Conservation (phyloP, 2,888 invertebrate species). For the Pyrocoelia pectoralis region DNA sequence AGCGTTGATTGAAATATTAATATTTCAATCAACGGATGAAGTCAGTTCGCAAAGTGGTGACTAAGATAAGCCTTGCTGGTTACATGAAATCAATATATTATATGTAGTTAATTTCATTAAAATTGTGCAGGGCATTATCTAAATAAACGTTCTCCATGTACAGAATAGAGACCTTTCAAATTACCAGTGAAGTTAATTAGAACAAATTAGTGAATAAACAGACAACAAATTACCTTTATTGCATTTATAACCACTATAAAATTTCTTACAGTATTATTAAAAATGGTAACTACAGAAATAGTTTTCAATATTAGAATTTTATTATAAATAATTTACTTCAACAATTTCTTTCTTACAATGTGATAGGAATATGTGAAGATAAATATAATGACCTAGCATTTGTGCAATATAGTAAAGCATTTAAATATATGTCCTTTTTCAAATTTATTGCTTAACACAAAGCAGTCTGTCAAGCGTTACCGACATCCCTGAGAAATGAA, state of each 20-base stretch:
- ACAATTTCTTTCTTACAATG: conserved; percentile 2
- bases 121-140: no score
- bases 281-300: conserved; percentile 35
- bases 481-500: conserved; percentile 24
- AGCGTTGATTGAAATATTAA: no score
- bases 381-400: neutral
- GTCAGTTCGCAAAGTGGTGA: no score
- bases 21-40: no score
- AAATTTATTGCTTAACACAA: conserved; percentile 19
- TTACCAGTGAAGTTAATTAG: no score
- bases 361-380: conserved; percentile 6
- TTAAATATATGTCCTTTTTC: neutral
- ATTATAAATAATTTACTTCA: conserved; percentile 11
- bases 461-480: conserved; percentile 10
- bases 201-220: neutral
- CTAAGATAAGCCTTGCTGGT: no score
- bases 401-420: conserved; percentile 4
- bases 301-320: conserved; percentile 20
- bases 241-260: conserved; percentile 40
- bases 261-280: conserved; percentile 32
- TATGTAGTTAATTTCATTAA: no score
- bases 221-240: conserved; percentile 32
- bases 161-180: no score
- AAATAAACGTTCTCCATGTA: no score
- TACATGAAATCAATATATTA: no score